Percentiles rank a stretch among this genome's conserved stretches.
Evolutionary conservation across 2,113 vertebrate species (phyloP).

Genomic region (Alligator mississippiensis): DNA sequence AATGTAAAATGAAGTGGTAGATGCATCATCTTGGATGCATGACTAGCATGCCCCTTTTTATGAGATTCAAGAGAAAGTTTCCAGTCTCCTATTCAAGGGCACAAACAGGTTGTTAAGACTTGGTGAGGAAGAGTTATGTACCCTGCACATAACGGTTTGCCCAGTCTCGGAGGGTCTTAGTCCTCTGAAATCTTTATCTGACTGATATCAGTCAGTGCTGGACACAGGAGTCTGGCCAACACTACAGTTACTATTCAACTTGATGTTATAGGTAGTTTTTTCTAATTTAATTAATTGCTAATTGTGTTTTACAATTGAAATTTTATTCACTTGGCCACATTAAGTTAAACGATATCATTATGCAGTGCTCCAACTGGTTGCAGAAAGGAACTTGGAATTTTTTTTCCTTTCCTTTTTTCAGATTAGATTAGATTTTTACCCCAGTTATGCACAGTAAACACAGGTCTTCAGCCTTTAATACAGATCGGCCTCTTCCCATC

Average conservation of each 20-base stretch:
- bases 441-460: background rate
- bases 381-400: background rate
- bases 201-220: background rate
- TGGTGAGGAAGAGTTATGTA: no score
- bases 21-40: no score
- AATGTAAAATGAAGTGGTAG: background rate
- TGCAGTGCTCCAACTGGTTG: background rate
- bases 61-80: background rate
- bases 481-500: background rate
- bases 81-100: background rate
- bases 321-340: background rate
- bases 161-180: background rate
- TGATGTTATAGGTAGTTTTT: background rate
- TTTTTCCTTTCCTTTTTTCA: background rate
- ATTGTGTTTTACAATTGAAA: background rate
- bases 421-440: background rate
- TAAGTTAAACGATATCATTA: background rate
- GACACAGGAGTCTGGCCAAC: background rate
- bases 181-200: background rate
- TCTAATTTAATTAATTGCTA: background rate
- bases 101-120: background rate
- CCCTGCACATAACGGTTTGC: no score
- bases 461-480: background rate
- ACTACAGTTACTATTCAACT: background rate
- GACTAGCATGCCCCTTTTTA: background rate